Evolutionary conservation across 2,113 vertebrate genomes (phyloP), one percentile per base, ranked within the genome.

Genomic region (pig (Sus scrofa)): DNA sequence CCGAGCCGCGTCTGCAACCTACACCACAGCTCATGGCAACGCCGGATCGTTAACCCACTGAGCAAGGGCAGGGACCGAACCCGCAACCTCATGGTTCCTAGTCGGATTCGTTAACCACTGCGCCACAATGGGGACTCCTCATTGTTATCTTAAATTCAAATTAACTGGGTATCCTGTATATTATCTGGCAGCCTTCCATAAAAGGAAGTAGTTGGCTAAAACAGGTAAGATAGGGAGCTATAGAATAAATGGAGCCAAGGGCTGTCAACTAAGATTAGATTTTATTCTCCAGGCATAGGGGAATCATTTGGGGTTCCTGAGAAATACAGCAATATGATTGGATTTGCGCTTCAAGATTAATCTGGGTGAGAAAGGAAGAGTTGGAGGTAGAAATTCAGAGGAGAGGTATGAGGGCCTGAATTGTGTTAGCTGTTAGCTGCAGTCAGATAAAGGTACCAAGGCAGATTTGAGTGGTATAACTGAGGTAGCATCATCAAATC

Each of bases 271-370:
- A 67, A 78, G 44, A 93, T 70, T 70, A 81, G 32, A 96, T 44
- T 78, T 95, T 68, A 70, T 26, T 94, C 74, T 92, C 14, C 20
- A 84, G 37, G 75, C 65, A 85, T 75, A 94, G 16, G 4, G 26
- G 27, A 74, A 94, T 71, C 62, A 62, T 56, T 75, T 79, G 54
- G 68, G 63, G 70, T 81, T 95, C 75, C 83, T 86, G 63, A 96
- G 84, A 89, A 92, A 97, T 96, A 90, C 26, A 86, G n/a, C 67
- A 75, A 56, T 37, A 54, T 77, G 79, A 81, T 95, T 50, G 27
- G 63, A 89, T 97, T 94, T 39, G 54, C 92, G 44, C 73, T 91
- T 68, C 79, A 62, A 70, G 93, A 96, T 86, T 96, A 96, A 86
- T 96, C 89, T 83, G 39, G 37, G 89, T 85, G 32, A 84, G 54